A percentile compares a stretch with the other conserved stretches of the same genome.
These are phyloP conservation scores for Coregonus sp. DNA, from an alignment of 2,797 vertebrate genomes.

Conservation along the genomic window DNA sequence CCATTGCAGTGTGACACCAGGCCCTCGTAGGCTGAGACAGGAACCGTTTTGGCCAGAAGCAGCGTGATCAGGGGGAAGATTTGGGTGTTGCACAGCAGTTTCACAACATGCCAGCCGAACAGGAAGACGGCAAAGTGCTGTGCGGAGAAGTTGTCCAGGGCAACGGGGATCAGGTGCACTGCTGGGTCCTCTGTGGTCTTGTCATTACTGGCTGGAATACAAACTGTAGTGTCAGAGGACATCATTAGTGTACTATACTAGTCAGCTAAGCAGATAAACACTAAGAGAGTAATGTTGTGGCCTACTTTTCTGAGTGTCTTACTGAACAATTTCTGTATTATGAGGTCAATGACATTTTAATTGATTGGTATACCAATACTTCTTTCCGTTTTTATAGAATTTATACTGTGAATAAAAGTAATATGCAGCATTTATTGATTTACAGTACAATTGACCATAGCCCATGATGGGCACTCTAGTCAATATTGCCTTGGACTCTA, in stretches of 20 bases:
- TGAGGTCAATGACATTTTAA: no score
- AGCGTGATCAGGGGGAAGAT: slow-evolving; percentile 73
- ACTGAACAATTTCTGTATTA: not conserved
- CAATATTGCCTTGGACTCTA: not conserved
- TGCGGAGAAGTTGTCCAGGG: slow-evolving; percentile 77
- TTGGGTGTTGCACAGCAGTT: slow-evolving; percentile 64
- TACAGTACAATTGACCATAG: not conserved
- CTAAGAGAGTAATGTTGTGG: not conserved
- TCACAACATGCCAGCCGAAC: slow-evolving; percentile 79
- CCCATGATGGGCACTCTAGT: not conserved
- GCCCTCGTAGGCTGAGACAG: slow-evolving; percentile 48
- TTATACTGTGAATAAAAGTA: not conserved
- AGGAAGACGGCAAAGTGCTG: slow-evolving; percentile 77
- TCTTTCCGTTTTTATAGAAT: not conserved
- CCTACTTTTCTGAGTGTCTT: not conserved
- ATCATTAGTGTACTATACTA: no score
- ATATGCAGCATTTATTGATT: not conserved
- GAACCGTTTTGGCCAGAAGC: slow-evolving; percentile 75
- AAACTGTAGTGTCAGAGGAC: not conserved
- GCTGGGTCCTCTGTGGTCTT: slow-evolving; percentile 28
- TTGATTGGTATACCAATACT: not conserved
- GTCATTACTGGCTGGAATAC: slow-evolving; percentile 46
- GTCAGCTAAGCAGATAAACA: not conserved
- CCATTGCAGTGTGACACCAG: slow-evolving; percentile 62
- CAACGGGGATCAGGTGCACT: slow-evolving; percentile 66